A percentile compares a stretch with the other conserved stretches of the same genome.
Conservation (phyloP, 1,140 invertebrate species). For the Brevipalpus yothersi region DNA sequence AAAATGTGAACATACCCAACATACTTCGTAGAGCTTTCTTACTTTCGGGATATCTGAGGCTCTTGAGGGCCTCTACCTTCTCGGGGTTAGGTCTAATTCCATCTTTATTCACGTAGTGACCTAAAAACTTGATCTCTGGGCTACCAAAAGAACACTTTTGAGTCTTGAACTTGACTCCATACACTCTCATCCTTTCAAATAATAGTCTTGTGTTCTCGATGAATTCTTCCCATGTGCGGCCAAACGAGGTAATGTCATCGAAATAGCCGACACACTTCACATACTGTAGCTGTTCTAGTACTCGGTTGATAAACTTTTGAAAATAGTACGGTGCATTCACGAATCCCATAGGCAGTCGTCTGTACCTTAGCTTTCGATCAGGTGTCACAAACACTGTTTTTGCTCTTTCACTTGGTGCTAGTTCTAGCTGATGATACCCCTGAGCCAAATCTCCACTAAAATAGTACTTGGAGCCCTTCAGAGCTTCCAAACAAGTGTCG, state of each 20-base stretch:
- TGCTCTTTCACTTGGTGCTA: neutral
- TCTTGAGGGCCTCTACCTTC: neutral
- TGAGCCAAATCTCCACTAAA: no score
- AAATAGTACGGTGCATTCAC: neutral
- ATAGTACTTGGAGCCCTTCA: no score
- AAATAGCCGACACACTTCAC: neutral
- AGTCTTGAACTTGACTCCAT: neutral
- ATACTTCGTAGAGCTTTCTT: neutral
- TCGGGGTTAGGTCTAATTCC: neutral
- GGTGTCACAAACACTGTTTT: slow-evolving; percentile 21
- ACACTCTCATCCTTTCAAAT: neutral
- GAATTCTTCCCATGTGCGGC: neutral
- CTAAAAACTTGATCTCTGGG: neutral
- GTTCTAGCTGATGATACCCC: no score
- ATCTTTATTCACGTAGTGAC: neutral
- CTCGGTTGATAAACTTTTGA: neutral
- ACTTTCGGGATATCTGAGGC: neutral
- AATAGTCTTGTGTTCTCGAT: neutral
- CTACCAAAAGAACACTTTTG: neutral
- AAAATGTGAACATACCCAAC: neutral
- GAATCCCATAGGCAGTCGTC: neutral
- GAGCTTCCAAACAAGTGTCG: no score
- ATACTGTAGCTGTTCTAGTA: neutral
- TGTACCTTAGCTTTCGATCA: slow-evolving; percentile 19
- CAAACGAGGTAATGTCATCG: neutral